These are phyloP conservation scores for Cataglyphis cursor DNA, from an alignment of 2,888 invertebrate species.

Conservation along the genomic window DNA sequence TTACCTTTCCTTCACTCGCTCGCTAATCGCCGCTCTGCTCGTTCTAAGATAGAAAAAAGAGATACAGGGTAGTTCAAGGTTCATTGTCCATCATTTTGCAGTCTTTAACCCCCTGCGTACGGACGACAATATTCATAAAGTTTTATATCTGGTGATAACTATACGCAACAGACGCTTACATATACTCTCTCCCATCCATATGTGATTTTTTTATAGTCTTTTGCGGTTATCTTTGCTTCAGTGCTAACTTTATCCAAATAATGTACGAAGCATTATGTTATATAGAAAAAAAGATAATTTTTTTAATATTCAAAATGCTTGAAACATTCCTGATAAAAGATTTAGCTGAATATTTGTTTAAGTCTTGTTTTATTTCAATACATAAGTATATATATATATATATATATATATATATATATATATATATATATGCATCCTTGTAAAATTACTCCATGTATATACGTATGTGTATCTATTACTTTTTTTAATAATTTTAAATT, in stretches of 20 bases:
- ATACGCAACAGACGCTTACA: neutral
- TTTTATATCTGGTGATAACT: neutral
- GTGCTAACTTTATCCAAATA: neutral
- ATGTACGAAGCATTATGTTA: neutral
- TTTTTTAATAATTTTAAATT: neutral
- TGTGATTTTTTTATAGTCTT: neutral
- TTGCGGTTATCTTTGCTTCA: neutral
- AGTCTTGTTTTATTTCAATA: neutral
- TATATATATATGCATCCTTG: neutral
- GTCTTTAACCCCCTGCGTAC: conserved; percentile 5
- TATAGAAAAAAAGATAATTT: neutral
- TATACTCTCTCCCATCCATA: neutral
- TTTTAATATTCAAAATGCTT: neutral
- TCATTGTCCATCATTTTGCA: neutral
- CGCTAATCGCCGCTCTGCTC: conserved; percentile 40
- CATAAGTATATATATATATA: neutral
- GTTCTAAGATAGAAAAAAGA: conserved; percentile 12
- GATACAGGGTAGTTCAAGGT: neutral
- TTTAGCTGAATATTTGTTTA: neutral
- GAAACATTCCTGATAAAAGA: neutral
- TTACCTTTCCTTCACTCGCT: neutral
- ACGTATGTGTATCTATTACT: neutral
- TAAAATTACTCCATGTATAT: neutral
- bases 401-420: neutral
- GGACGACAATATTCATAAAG: neutral